These are phyloP conservation scores for Corythornis vintsioides DNA, from an alignment of 2,113 vertebrate species.

Conservation along the genomic window DNA sequence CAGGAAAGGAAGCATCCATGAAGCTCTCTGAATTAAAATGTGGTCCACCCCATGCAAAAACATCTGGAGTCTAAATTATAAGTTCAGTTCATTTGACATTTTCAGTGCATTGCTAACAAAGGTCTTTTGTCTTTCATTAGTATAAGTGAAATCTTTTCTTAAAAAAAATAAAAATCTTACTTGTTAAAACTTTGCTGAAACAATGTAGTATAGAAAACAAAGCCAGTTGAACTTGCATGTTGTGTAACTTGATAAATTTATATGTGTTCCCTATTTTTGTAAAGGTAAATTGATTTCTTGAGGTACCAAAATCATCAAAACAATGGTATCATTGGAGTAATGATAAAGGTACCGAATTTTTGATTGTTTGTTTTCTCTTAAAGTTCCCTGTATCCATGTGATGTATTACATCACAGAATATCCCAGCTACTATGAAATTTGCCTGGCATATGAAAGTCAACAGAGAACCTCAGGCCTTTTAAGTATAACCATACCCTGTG, in stretches of 20 bases:
- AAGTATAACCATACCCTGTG: neutral
- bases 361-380: neutral
- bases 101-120: conserved; percentile 35
- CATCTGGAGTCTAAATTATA: conserved; percentile 30
- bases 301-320: neutral
- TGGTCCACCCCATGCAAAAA: neutral
- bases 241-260: neutral
- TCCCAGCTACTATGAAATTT: neutral
- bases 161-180: neutral
- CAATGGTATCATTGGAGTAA: neutral
- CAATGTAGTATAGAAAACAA: conserved; percentile 1
- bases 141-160: conserved; percentile 24
- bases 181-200: conserved; percentile 23
- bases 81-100: conserved; percentile 15
- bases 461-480: neutral
- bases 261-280: neutral
- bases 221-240: neutral
- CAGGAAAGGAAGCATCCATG: neutral
- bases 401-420: neutral
- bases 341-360: neutral
- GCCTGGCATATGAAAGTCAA: neutral
- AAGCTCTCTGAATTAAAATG: conserved; percentile 5
- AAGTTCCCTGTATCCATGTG: neutral
- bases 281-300: neutral
- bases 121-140: conserved; percentile 40